Percentiles rank a stretch among this genome's conserved stretches.
phyloP scores from a whole-genome alignment of 2,888 invertebrate genomes.

The Ptychoptera albimana region DNA sequence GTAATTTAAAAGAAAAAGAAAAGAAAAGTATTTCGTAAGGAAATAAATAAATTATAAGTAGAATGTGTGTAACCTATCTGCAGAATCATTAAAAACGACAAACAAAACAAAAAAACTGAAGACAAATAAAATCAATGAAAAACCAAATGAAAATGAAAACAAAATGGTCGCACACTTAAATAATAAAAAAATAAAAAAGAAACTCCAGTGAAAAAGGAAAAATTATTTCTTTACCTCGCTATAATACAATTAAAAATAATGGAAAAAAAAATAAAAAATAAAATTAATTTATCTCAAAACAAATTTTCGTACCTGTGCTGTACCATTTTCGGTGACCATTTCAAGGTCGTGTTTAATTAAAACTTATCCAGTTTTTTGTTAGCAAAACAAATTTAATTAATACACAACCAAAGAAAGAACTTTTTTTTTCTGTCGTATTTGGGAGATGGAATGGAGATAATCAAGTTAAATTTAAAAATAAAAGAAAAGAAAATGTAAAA shows the following conservation, averaged over 20 bases:
- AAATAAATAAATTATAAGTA: no score
- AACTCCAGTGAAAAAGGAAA: background rate
- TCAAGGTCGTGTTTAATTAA: slow-evolving; percentile 13
- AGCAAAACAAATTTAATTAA: no score
- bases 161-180: background rate
- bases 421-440: slow-evolving; percentile 1
- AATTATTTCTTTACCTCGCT: background rate
- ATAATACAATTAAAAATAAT: background rate
- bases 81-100: no score
- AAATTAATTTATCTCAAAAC: background rate
- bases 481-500: background rate
- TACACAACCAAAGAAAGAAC: no score
- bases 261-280: background rate
- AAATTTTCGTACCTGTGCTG: slow-evolving; percentile 21
- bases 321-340: slow-evolving; percentile 33
- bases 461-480: background rate
- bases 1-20: no score
- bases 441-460: slow-evolving; percentile 1
- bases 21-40: no score
- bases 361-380: no score
- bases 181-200: background rate
- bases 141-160: no score
- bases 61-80: no score
- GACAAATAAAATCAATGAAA: no score
- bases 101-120: no score